These are phyloP conservation scores for Babyrousa celebensis DNA, from an alignment of 2,797 vertebrate genomes.

Conservation along the genomic window DNA sequence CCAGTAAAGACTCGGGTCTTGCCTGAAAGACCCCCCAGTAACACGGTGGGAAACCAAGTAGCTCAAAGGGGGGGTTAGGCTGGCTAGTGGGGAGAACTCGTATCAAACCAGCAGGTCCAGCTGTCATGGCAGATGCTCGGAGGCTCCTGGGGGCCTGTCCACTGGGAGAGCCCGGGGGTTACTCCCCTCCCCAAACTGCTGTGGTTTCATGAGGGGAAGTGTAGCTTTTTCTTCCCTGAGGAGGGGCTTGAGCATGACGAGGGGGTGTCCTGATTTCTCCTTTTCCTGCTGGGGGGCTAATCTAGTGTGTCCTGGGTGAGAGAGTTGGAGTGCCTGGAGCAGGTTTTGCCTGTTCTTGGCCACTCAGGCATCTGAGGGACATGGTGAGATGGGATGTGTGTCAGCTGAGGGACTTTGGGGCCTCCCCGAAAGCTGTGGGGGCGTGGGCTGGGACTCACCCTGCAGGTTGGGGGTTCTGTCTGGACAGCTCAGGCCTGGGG, in stretches of 20 bases:
- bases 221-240: neutral
- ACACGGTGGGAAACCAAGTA: neutral
- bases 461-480: neutral
- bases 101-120: neutral
- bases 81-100: neutral
- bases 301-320: neutral
- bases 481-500: neutral
- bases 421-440: constrained; percentile 16
- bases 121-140: fast-evolving
- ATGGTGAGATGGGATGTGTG: neutral
- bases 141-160: neutral
- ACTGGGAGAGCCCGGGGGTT: neutral
- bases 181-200: neutral
- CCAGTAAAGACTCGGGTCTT: neutral
- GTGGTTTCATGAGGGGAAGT: neutral
- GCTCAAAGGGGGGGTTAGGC: neutral
- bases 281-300: neutral
- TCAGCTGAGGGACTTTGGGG: neutral
- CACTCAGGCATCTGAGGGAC: neutral
- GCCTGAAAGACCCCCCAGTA: neutral
- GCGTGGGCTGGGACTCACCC: neutral
- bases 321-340: neutral
- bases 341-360: neutral
- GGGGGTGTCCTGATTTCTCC: neutral
- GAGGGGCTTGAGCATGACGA: neutral